Evolutionary conservation across 2,113 vertebrate genomes (phyloP), one percentile per base, ranked within the genome.

Genomic region (Nyctereutes procyonoides): DNA sequence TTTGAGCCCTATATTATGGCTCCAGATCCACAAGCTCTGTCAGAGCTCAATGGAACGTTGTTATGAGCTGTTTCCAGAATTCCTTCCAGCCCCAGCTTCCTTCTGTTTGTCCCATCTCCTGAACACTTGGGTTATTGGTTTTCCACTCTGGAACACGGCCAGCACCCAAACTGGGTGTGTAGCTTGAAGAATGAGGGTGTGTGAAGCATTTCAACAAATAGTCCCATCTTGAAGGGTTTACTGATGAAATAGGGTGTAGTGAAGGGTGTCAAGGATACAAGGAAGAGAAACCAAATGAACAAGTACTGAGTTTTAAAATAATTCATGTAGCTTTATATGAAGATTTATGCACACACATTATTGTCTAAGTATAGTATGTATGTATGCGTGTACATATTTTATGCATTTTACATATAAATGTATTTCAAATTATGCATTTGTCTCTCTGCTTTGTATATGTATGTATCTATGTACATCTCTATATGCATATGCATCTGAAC

Each of bases 1-100:
- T 89, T 63, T 84, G 79, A 98, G 97, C 91, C 90, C 88, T 90
- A 92, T 93, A 67, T 86, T 93, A 90, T 90, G 95, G 83, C 83
- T 51, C 90, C 89, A 60, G 92, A 92, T 83, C 96, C 96, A 88
- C 93, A 90, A 96, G 88, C 83, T 92, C 97, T 92, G 95, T 98
- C 89, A 92, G 88, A 97, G 97, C 95, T 94, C 79, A 93, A n/a
- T 17, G 17, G 94, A 85, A 93, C 62, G 38, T 97, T 76, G 92
- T 98, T 92, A 96, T 95, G 94, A 94, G 88, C 93, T 97, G 74
- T 93, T 97, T 94, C 95, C 67, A 77, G 74, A 82, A 95, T 84
- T 95, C 90, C 85, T 97, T 98, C 98, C 85, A 82, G 77, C 3
- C 56, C 22, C 17, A 22, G 74, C 51, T 62, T 79, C 82, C 74